Base-by-base conservation (phyloP, 2,888 invertebrate species). In the Microchrysa polita region DNA sequence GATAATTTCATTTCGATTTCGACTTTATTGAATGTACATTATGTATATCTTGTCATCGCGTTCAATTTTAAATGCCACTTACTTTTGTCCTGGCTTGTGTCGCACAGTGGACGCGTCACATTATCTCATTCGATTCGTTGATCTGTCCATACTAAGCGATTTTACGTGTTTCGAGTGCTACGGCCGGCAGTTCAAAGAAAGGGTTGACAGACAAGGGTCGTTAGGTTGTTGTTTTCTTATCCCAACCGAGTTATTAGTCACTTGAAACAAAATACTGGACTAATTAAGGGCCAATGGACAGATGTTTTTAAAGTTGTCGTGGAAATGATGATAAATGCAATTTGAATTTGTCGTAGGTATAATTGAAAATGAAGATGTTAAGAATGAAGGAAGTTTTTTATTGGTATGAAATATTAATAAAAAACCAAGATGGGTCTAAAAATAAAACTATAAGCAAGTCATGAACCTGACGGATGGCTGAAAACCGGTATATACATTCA, bases 161-260 rank as follows among this genome's bases (percentile, higher is more conserved):
- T 59, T 59, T 59, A 59, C 23, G 59, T 23, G 52, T 1, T 52
- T 10, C 7, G 23, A 59, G 59, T 34, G 7, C n/a, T n/a, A n/a
- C n/a, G n/a, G n/a, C n/a, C 27, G 12, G 61, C 4, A 42, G 60
- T n/a, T 27, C 2, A 18, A 42, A 16, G 40, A 42, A 40, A 61
- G 61, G 61, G 61, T 61, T 61, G 61, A 61, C 61, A 61, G 61
- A n/a, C 23, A 61, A 61, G 42, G 18, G 61, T 40, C 57, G 57
- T 57, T 34, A 16, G 18, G 61, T 40, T 20, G 57, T 57, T 34
- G 27, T 34, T 34, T 2, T 7, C 27, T 34, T 34, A 34, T 34
- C 27, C n/a, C n/a, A n/a, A n/a, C n/a, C 27, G 27, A 34, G 4
- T 34, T 34, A 34, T 34, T 34, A 34, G 57, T 20, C 20, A 16